Base-by-base conservation (phyloP, 1,140 invertebrate species). In the Hycleus phaleratus region DNA sequence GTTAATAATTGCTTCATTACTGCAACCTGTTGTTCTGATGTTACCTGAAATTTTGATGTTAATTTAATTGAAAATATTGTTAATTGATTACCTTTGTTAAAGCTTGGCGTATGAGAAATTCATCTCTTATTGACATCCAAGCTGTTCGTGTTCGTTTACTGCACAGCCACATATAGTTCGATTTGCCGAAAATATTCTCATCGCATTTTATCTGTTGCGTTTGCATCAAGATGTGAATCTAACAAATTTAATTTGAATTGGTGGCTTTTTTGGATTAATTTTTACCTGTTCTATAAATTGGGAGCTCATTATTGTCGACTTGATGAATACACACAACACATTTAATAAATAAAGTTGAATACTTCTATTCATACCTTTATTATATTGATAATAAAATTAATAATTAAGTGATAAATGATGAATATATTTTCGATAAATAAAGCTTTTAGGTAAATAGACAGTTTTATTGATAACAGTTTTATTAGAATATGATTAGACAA, bases 161-260 rank as follows among this genome's bases (percentile, higher is more conserved):
- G 45, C 60, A 64, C n/a, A 69, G 56, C 68, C 68, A 69, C 49
- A 56, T 66, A 25, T 69, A 69, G 11, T 68, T 66, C 5, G 63
- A 63, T 26, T 66, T 67, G 5, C 60, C 62, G 25, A 66, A 66
- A 10, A 63, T 4, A 26, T 48, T 53, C 49, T 69, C 68, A 3
- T 58, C 48, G 42, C 59, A 59, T 60, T 66, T 68, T n/a, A 64
- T 62, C 46, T 69, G 68, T 44, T 69, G 68, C 2, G 60, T 58
- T 26, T 69, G 60, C 68, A 69, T 69, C 24, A 69, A 59, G 11
- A 64, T 51, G 60, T 69, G 64, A 8, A 69, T 61, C 68, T 69
- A 26, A 57, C 61, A 56, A 26, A 43, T 45, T 42, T 25, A 40
- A 26, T 49, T 49, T 44, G 26, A 58, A 46, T 9, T 38, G 1